Conservation (phyloP, 2,888 invertebrate genomes). For the Apoda limacodes region DNA sequence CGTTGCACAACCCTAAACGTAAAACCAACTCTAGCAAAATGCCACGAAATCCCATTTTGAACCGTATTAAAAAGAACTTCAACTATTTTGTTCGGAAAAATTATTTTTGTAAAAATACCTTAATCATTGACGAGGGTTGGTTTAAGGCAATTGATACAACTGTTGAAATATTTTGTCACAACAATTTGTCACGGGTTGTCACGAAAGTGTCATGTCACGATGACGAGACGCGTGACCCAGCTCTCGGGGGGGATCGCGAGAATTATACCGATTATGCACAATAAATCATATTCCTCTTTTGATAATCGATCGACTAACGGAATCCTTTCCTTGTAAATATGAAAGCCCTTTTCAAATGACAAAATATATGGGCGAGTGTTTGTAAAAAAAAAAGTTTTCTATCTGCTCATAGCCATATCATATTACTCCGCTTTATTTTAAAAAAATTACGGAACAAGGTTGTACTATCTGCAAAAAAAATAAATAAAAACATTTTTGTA, state of each 20-base stretch:
- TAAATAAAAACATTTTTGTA: too few species aligned
- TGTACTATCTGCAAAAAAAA: too few species aligned
- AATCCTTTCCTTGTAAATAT: slow-evolving; percentile 36
- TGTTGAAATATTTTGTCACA: slow-evolving; percentile 70
- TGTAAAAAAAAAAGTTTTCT: slow-evolving; percentile 23
- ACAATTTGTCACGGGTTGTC: slow-evolving; percentile 66
- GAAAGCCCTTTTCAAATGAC: slow-evolving; percentile 49
- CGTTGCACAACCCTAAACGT: slow-evolving; percentile 21
- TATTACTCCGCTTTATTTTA: too few species aligned
- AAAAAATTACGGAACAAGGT: too few species aligned
- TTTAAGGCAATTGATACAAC: slow-evolving; percentile 45
- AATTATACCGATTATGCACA: slow-evolving; percentile 57
- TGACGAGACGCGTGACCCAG: slow-evolving; percentile 34
- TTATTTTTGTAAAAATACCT: slow-evolving; percentile 17
- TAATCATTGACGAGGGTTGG: slow-evolving; percentile 36
- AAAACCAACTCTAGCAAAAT: too few species aligned
- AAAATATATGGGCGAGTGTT: slow-evolving; percentile 39
- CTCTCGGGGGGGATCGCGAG: slow-evolving; percentile 43
- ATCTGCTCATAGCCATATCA: too few species aligned
- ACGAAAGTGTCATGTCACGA: slow-evolving; percentile 49
- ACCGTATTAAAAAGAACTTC: slow-evolving; percentile 7
- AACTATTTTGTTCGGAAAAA: slow-evolving; percentile 3
- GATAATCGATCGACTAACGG: slow-evolving; percentile 54
- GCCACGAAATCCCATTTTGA: slow-evolving; percentile 10
- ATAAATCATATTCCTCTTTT: slow-evolving; percentile 56